A percentile compares a stretch with the other conserved stretches of the same genome.
Conservation (phyloP, 2,113 vertebrate species). For the Garra rufa region DNA sequence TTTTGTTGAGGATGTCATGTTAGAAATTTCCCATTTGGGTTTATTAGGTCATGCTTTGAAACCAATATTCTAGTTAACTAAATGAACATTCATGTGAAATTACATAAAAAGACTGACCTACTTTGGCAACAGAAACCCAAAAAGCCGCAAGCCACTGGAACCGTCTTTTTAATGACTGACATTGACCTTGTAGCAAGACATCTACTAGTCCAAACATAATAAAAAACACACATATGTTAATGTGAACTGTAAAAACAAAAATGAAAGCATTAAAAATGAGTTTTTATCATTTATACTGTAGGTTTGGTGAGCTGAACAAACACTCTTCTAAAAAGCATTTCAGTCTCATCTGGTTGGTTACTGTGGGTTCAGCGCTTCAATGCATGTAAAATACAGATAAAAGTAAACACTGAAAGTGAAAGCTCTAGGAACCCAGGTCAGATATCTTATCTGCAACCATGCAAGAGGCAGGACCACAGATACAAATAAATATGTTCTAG, state of each 20-base stretch:
- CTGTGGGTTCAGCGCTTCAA: background rate
- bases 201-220: background rate
- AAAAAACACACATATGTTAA: background rate
- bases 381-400: background rate
- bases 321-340: background rate
- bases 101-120: background rate
- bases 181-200: background rate
- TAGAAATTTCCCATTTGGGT: background rate
- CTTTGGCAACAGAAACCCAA: background rate
- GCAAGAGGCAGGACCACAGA: background rate
- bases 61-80: background rate
- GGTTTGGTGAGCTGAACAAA: background rate
- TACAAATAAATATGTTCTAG: background rate
- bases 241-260: background rate
- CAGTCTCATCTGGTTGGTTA: slow-evolving; percentile 6
- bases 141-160: background rate
- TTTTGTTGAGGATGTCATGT: background rate
- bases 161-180: background rate
- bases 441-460: background rate
- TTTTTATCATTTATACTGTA: background rate
- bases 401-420: slow-evolving; percentile 1
- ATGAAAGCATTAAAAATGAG: background rate
- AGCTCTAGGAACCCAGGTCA: background rate
- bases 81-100: background rate
- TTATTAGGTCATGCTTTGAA: background rate